phyloP scores from a whole-genome alignment of 2,888 invertebrate species.

The Sinotaia quadrata region DNA sequence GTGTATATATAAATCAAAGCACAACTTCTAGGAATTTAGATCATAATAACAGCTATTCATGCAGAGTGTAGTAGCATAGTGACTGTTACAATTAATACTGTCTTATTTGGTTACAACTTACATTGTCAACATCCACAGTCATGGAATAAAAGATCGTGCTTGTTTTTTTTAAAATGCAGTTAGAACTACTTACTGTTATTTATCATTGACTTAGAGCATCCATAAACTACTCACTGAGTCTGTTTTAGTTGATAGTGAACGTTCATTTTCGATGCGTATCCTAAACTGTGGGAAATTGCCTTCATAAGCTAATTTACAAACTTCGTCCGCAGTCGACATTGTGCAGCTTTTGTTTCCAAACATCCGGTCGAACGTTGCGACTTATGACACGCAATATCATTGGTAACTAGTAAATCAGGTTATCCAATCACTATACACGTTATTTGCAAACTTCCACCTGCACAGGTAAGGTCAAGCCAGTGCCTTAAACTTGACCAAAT shows the following conservation, averaged over 20 bases:
- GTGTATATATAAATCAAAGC: no score
- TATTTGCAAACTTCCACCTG: conserved; percentile 6
- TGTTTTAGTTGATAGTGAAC: conserved; percentile 72
- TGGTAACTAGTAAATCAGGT: background rate
- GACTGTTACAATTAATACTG: no score
- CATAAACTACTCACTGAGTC: conserved; percentile 74
- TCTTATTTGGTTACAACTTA: no score
- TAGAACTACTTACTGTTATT: no score
- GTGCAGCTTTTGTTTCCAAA: background rate
- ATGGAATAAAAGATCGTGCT: no score
- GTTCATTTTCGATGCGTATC: conserved; percentile 77
- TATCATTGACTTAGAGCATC: background rate
- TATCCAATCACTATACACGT: conserved; percentile 11
- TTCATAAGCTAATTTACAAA: conserved; percentile 80
- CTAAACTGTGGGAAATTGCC: conserved; percentile 82
- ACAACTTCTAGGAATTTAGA: no score
- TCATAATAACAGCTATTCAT: no score
- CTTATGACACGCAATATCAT: background rate
- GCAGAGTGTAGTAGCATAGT: no score
- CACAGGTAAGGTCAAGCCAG: conserved; percentile 16
- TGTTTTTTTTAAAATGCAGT: no score
- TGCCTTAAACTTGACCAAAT: no score
- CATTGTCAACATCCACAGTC: no score
- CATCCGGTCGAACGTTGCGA: conserved; percentile 5
- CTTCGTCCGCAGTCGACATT: conserved; percentile 50